A percentile compares a stretch with the other conserved stretches of the same genome.
Conservation (phyloP, 2,888 invertebrate species). For the Drosophila austrosaltans region DNA sequence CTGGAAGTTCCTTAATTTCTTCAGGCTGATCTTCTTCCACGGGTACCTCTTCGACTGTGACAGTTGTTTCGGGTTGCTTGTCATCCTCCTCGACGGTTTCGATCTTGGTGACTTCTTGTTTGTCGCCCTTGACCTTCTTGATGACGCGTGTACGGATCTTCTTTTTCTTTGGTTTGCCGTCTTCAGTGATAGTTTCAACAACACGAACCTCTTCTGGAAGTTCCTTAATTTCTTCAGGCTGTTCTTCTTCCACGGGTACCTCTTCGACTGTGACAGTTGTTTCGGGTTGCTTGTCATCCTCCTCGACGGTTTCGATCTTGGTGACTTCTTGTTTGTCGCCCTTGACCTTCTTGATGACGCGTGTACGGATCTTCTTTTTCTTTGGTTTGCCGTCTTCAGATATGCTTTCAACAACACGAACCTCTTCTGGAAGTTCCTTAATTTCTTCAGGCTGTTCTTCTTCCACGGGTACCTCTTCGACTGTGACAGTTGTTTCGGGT, state of each 20-base stretch:
- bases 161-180: slow-evolving; percentile 43
- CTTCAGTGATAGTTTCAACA: slow-evolving; percentile 44
- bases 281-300: slow-evolving; percentile 53
- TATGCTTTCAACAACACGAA: slow-evolving; percentile 49
- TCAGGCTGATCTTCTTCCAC: slow-evolving; percentile 27
- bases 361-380: slow-evolving; percentile 57
- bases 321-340: slow-evolving; percentile 58
- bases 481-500: slow-evolving; percentile 38
- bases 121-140: slow-evolving; percentile 43
- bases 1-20: slow-evolving; percentile 29
- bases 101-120: slow-evolving; percentile 49
- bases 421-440: slow-evolving; percentile 45
- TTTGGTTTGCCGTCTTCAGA: slow-evolving; percentile 55
- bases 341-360: slow-evolving; percentile 59
- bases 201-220: slow-evolving; percentile 46
- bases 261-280: slow-evolving; percentile 53
- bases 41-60: slow-evolving; percentile 38
- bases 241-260: slow-evolving; percentile 31
- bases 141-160: slow-evolving; percentile 48
- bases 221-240: slow-evolving; percentile 41
- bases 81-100: slow-evolving; percentile 45
- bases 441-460: slow-evolving; percentile 29
- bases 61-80: slow-evolving; percentile 42
- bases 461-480: slow-evolving; percentile 30
- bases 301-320: slow-evolving; percentile 57